A percentile compares a stretch with the other conserved stretches of the same genome.
Conservation (phyloP, 2,113 vertebrate species). For the Hippoglossus stenolepis region DNA sequence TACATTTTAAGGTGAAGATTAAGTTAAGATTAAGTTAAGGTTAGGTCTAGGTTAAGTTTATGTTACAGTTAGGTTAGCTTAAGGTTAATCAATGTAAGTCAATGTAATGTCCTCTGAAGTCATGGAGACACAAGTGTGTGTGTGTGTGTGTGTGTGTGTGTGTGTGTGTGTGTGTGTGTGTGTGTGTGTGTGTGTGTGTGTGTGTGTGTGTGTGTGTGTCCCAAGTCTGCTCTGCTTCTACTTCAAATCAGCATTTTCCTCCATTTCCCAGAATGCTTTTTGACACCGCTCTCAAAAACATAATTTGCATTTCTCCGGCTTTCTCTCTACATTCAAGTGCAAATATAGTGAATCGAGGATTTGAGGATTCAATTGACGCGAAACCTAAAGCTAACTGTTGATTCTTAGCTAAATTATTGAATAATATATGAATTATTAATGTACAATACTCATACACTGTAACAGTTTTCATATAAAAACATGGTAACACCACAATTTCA, state of each 20-base stretch:
- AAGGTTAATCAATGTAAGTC: neutral
- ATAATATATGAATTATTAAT: neutral
- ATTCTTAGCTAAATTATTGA: neutral
- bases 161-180: too few species aligned
- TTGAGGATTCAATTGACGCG: neutral
- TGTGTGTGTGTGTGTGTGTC: neutral
- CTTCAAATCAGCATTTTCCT: neutral
- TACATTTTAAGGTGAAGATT: too few species aligned
- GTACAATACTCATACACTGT: neutral
- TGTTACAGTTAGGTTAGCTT: too few species aligned
- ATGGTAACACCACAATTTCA: too few species aligned
- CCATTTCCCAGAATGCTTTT: constrained; percentile 11
- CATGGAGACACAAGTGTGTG: too few species aligned
- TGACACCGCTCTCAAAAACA: neutral
- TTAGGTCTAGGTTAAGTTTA: too few species aligned
- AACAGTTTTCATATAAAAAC: too few species aligned
- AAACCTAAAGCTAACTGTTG: neutral
- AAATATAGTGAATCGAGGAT: neutral
- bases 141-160: neutral
- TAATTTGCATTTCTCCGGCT: neutral
- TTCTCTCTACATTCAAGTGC: too few species aligned
- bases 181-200: neutral
- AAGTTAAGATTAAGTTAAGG: too few species aligned
- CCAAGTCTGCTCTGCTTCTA: too few species aligned
- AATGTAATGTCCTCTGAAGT: too few species aligned